Evolutionary conservation across 2,888 invertebrate species (phyloP), one percentile per base, ranked within the genome.

Genomic region (Harpagoxenus sublaevis): DNA sequence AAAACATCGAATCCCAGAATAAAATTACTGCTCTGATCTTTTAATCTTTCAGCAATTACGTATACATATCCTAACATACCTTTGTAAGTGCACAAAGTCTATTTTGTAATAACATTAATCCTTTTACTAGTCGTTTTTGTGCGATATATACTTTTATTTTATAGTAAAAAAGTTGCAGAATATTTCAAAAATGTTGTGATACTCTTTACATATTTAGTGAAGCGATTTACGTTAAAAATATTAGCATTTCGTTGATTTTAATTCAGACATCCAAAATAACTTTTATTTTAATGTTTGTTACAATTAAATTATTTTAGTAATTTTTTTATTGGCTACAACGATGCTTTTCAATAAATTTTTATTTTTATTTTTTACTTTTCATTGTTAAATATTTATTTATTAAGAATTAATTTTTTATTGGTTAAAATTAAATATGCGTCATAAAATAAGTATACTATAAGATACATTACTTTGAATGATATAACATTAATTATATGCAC

Each of bases 1-100:
- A 23, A 62, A 28, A 75, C 10, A 35, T 42, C 4, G 3, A 15
- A 45, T 48, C n/a, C 23, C 23, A 86, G 86, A 86, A 89, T 86
- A 89, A 88, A 86, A 75, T 75, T 15, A 31, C n/a, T 4, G 6
- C 12, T 9, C 10, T 62, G 60, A 60, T 62, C 35, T 48, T 48
- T 62, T 23, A 35, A 74, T 31, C 23, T 10, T 31, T 60, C n/a
- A 31, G 3, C 28, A 45, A 48, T 74, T 31, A 15, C 15, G 35
- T 48, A 31, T 12, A 6, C 35, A 6, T 48, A 28, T 48, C 6
- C 15, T 15, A 1, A n/a, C n/a, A n/a, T n/a, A n/a, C n/a, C n/a
- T n/a, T n/a, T n/a, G n/a, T n/a, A n/a, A 31, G 18, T 6, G 8
- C 8, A 18, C 12, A 28, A 2, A 39, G n/a, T 57, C 0, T 1